Evolutionary conservation across 2,797 vertebrate species (phyloP).

Genomic region (Myotis planiceps): DNA sequence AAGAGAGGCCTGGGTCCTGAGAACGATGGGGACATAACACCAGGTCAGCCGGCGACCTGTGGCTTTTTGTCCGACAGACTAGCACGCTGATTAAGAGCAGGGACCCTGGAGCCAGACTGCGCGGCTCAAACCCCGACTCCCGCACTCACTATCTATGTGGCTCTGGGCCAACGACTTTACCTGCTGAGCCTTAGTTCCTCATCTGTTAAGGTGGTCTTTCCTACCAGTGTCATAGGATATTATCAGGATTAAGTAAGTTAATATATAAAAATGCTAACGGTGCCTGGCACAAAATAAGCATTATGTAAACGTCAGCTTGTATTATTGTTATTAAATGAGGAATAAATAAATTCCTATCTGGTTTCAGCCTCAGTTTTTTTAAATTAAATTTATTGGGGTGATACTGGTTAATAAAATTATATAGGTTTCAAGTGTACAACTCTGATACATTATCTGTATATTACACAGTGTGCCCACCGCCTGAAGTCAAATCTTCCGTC

Average conservation of each 20-base stretch:
- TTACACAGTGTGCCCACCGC: neutral
- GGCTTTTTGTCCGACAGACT: neutral
- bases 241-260: neutral
- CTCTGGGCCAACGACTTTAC: neutral
- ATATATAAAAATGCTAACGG: neutral
- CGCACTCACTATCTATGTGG: neutral
- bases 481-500: neutral
- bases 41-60: rapidly evolving
- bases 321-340: neutral
- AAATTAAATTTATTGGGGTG: neutral
- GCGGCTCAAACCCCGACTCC: neutral
- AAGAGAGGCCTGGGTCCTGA: neutral
- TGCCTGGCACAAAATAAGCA: neutral
- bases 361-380: neutral
- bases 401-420: neutral
- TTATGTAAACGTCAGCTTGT: neutral
- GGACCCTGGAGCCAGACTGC: neutral
- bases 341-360: neutral
- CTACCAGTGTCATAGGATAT: neutral
- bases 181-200: neutral
- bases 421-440: neutral
- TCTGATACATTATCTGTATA: neutral
- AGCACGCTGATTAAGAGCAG: neutral
- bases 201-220: neutral
- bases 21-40: neutral